A percentile compares a stretch with the other conserved stretches of the same genome.
Evolutionary conservation across 2,113 vertebrate species (phyloP).

Genomic region (Oncorhynchus clarkii): DNA sequence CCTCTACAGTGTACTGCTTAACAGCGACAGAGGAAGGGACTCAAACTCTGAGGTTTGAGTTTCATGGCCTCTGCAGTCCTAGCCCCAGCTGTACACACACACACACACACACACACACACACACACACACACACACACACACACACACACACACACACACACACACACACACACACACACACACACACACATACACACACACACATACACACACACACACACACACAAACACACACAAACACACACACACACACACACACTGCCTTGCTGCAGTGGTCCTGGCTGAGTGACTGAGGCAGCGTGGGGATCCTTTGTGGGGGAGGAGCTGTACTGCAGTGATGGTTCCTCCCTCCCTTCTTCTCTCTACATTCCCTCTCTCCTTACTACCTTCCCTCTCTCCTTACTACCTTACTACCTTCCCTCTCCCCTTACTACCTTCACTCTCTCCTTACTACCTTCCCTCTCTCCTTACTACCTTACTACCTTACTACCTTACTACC

Average conservation of each 20-base stretch:
- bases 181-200: too few species aligned
- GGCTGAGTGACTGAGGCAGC: conserved; percentile 46
- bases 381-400: too few species aligned
- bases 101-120: conserved; percentile 9
- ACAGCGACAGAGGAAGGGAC: conserved; percentile 41
- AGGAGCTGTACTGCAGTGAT: conserved; percentile 30
- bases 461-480: too few species aligned
- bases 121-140: conserved; percentile 13
- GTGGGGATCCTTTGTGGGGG: conserved; percentile 36
- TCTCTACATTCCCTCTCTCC: too few species aligned
- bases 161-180: conserved; percentile 6
- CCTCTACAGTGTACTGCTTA: conserved; percentile 7
- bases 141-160: background rate
- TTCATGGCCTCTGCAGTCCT: conserved; percentile 39
- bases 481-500: too few species aligned
- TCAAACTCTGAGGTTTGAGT: conserved; percentile 27
- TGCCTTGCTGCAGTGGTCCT: conserved; percentile 49
- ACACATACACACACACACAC: too few species aligned
- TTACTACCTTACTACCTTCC: too few species aligned
- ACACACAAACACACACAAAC: background rate
- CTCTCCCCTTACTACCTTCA: too few species aligned
- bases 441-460: too few species aligned
- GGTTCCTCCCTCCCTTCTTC: background rate
- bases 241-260: conserved; percentile 11
- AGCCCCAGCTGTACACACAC: conserved; percentile 36